Evolutionary conservation across 1,140 invertebrate species (phyloP).

Genomic region (Diorhabda elongata): DNA sequence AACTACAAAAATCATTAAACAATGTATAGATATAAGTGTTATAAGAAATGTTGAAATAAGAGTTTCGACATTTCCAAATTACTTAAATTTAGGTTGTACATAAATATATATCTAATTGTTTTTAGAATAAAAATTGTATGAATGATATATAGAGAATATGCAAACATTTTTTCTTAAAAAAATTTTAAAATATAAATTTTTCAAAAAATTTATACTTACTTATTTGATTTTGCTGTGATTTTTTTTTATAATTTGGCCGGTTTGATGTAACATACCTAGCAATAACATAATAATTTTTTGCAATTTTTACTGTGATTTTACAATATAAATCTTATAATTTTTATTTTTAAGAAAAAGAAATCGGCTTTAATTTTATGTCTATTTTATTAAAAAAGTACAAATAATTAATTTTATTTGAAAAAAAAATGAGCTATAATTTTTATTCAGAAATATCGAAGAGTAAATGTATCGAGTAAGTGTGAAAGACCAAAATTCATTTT

Average conservation of each 20-base stretch:
- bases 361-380: constrained; percentile 22
- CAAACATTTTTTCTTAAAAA: constrained; percentile 22
- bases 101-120: constrained; percentile 30
- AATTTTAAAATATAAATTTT: constrained; percentile 16
- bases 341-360: constrained; percentile 19
- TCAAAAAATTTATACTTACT: constrained; percentile 17
- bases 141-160: constrained; percentile 29
- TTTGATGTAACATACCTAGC: constrained; percentile 24
- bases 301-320: constrained; percentile 26
- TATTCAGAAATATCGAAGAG: constrained; percentile 9
- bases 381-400: constrained; percentile 23
- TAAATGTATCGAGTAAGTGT: constrained; percentile 17
- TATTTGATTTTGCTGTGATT: constrained; percentile 28
- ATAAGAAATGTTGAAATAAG: constrained; percentile 23
- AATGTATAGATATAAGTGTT: constrained; percentile 42
- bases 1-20: constrained; percentile 38
- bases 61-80: constrained; percentile 20
- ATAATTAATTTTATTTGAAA: constrained; percentile 12
- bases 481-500: constrained; percentile 25
- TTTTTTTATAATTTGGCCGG: constrained; percentile 22
- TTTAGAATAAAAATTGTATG: constrained; percentile 34
- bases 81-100: constrained; percentile 29
- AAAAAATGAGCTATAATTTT: constrained; percentile 10
- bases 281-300: constrained; percentile 26
- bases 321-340: constrained; percentile 19